These are phyloP conservation scores for Amphipyra tragopoginis DNA, from an alignment of 2,888 invertebrate species.

Conservation along the genomic window DNA sequence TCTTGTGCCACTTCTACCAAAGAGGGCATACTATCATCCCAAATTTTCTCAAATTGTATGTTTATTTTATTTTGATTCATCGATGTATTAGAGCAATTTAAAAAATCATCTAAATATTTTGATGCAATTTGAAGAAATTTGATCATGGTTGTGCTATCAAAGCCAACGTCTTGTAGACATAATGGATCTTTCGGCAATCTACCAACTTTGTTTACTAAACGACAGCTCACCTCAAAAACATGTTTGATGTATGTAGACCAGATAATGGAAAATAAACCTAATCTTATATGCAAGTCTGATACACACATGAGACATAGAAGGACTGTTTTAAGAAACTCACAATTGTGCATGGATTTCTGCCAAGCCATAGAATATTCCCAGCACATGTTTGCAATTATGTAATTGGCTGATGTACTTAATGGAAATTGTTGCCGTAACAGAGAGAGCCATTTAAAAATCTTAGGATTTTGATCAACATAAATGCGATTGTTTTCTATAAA, in stretches of 20 bases:
- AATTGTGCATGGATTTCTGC: slow-evolving; percentile 93
- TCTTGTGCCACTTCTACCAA: slow-evolving; percentile 94
- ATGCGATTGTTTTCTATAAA: slow-evolving; percentile 78
- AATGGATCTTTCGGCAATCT: slow-evolving; percentile 96
- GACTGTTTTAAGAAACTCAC: slow-evolving; percentile 92
- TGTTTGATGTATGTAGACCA: slow-evolving; percentile 97
- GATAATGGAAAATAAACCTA: slow-evolving; percentile 95
- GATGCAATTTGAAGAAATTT: slow-evolving; percentile 84
- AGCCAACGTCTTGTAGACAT: slow-evolving; percentile 94
- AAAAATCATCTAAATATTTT: slow-evolving; percentile 85
- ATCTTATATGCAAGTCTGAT: slow-evolving; percentile 91
- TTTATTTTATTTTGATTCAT: slow-evolving; percentile 76
- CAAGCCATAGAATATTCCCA: slow-evolving; percentile 97
- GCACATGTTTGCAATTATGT: slow-evolving; percentile 95
- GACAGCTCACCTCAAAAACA: slow-evolving; percentile 93
- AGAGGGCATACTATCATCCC: slow-evolving; percentile 92
- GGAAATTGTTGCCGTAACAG: slow-evolving; percentile 95
- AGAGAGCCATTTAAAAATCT: slow-evolving; percentile 91
- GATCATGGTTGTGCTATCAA: slow-evolving; percentile 91
- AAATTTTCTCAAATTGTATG: slow-evolving; percentile 91
- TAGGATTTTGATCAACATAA: slow-evolving; percentile 80
- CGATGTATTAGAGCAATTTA: slow-evolving; percentile 78
- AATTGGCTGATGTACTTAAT: slow-evolving; percentile 94
- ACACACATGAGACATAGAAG: slow-evolving; percentile 92
- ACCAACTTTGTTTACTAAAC: slow-evolving; percentile 94